A percentile compares a stretch with the other conserved stretches of the same genome.
These are phyloP conservation scores for Platyura marginata DNA, from an alignment of 1,140 invertebrate species.

Conservation along the genomic window DNA sequence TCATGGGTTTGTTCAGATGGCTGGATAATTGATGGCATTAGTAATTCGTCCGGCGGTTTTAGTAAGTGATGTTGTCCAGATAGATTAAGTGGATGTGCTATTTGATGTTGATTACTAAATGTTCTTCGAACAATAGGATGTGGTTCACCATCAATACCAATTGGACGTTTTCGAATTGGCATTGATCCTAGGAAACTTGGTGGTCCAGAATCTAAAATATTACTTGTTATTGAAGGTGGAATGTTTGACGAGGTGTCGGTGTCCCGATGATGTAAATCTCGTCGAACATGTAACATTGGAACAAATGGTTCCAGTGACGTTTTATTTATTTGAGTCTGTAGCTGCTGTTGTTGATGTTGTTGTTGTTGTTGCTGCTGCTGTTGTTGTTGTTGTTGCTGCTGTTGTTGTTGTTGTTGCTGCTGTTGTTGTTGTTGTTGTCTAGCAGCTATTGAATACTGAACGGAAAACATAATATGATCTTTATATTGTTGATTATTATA, in stretches of 20 bases:
- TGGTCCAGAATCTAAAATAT: slow-evolving; percentile 26
- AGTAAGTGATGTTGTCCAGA: neutral
- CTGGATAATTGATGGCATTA: neutral
- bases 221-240: slow-evolving; percentile 19
- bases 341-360: slow-evolving; percentile 12
- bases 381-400: slow-evolving; percentile 9
- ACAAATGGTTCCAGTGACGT: slow-evolving; percentile 29
- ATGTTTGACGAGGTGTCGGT: slow-evolving; percentile 20
- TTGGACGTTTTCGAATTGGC: slow-evolving; percentile 30
- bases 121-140: slow-evolving; percentile 20
- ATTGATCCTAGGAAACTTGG: slow-evolving; percentile 37
- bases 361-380: slow-evolving; percentile 9
- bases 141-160: slow-evolving; percentile 28
- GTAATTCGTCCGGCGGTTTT: neutral
- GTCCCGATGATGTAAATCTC: slow-evolving; percentile 42
- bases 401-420: slow-evolving; percentile 10
- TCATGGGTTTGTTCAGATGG: neutral
- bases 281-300: slow-evolving; percentile 47
- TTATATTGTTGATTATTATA: neutral
- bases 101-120: neutral
- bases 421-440: slow-evolving; percentile 11
- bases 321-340: slow-evolving; percentile 9
- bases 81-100: neutral
- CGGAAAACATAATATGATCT: neutral
- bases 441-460: slow-evolving; percentile 8